Evolutionary conservation across 2,113 vertebrate species (phyloP).

Genomic region (Noctilio leporinus): DNA sequence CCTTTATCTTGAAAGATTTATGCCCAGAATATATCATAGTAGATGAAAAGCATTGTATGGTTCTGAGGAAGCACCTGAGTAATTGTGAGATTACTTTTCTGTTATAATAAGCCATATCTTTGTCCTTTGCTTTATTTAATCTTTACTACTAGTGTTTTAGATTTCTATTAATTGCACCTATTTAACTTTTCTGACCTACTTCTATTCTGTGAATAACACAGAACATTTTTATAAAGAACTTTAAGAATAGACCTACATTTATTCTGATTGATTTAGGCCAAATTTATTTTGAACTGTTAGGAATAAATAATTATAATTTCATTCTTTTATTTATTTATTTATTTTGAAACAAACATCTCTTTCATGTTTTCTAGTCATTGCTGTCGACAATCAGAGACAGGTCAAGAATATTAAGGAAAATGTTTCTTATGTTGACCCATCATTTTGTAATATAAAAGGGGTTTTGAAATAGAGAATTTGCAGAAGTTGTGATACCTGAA

Average conservation of each 20-base stretch:
- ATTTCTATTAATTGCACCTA: neutral
- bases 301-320: neutral
- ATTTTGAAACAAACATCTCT: neutral
- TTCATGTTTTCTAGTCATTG: neutral
- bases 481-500: neutral
- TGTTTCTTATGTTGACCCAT: neutral
- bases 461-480: neutral
- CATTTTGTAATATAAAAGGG: neutral
- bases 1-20: neutral
- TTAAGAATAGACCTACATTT: neutral
- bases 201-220: neutral
- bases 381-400: neutral
- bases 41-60: neutral
- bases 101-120: neutral
- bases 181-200: neutral
- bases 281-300: neutral
- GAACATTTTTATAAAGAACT: neutral
- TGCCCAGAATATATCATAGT: neutral
- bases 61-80: neutral
- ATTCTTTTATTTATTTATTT: neutral
- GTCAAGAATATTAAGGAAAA: neutral
- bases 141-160: neutral
- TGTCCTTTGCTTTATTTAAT: neutral
- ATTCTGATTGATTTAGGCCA: neutral
- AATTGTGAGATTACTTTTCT: neutral